Evolutionary conservation across 1,140 invertebrate genomes (phyloP).

Genomic region (Nasonia vitripennis): DNA sequence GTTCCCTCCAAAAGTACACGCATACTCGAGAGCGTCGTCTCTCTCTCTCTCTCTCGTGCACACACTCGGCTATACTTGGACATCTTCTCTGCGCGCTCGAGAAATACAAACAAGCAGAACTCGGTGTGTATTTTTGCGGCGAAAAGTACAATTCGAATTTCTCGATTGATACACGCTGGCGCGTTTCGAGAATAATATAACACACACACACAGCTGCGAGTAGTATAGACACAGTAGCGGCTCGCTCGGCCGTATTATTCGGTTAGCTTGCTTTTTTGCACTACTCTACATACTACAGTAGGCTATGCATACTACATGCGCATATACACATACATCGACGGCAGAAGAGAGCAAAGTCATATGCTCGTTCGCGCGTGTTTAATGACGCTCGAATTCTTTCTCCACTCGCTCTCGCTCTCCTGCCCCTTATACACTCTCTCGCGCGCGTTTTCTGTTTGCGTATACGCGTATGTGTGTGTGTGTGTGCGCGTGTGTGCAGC

Average conservation of each 20-base stretch:
- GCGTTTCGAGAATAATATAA: no score
- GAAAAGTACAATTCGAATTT: no score
- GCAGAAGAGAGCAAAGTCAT: not conserved
- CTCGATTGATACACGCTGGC: no score
- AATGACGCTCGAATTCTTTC: slow-evolving; percentile 31
- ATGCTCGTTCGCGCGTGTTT: slow-evolving; percentile 28
- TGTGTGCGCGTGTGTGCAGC: not conserved
- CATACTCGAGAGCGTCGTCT: not conserved
- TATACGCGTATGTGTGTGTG: not conserved
- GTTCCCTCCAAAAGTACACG: not conserved
- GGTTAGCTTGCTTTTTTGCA: slow-evolving; percentile 10
- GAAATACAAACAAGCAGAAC: no score
- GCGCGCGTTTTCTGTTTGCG: not conserved
- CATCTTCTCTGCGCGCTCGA: no score
- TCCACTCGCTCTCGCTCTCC: not conserved
- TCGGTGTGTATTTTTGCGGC: no score
- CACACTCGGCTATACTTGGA: no score
- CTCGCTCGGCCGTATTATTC: slow-evolving; percentile 16
- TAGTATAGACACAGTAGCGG: not conserved
- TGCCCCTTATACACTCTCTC: not conserved
- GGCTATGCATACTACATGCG: not conserved
- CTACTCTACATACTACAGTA: not conserved
- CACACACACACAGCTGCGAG: not conserved
- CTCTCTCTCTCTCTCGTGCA: no score
- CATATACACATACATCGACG: not conserved